Conservation (phyloP, 2,797 vertebrate genomes). For the Kryptopterus vitreolus region DNA sequence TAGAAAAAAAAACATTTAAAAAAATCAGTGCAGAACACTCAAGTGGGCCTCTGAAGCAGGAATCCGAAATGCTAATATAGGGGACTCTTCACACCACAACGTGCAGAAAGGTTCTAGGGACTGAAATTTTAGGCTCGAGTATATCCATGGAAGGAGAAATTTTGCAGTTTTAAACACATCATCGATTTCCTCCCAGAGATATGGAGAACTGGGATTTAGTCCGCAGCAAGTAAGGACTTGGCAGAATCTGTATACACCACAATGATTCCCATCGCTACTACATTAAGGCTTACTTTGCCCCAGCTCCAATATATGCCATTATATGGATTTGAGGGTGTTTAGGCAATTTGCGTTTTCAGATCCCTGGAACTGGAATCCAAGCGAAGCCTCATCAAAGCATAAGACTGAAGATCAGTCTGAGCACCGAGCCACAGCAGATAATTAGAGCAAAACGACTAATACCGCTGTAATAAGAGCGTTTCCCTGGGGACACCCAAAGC, state of each 20-base stretch:
- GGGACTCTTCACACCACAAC: neutral
- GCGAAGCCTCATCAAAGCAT: neutral
- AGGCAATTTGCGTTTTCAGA: neutral
- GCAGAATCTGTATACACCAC: neutral
- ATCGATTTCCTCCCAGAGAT: neutral
- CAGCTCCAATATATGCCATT: neutral
- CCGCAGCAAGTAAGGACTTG: neutral
- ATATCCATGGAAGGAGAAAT: neutral
- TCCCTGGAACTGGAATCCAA: slow-evolving; percentile 1
- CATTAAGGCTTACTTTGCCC: neutral
- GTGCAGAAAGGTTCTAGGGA: slow-evolving; percentile 1
- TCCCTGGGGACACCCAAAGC: slow-evolving; percentile 70
- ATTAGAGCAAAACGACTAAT: slow-evolving; percentile 68
- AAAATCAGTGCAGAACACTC: too few species aligned
- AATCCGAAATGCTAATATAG: slow-evolving; percentile 12
- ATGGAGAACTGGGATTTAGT: neutral
- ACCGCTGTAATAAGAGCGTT: slow-evolving; percentile 72
- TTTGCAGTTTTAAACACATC: neutral
- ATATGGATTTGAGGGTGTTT: neutral
- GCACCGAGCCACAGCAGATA: slow-evolving; percentile 61
- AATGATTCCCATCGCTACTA: neutral
- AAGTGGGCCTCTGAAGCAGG: neutral
- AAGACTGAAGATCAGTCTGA: slow-evolving; percentile 49
- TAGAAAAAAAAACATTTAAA: too few species aligned
- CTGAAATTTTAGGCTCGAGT: neutral